Percentiles rank a stretch among this genome's conserved stretches.
These are phyloP conservation scores for Hippocampus zosterae DNA, from an alignment of 2,113 vertebrate species.

Conservation along the genomic window DNA sequence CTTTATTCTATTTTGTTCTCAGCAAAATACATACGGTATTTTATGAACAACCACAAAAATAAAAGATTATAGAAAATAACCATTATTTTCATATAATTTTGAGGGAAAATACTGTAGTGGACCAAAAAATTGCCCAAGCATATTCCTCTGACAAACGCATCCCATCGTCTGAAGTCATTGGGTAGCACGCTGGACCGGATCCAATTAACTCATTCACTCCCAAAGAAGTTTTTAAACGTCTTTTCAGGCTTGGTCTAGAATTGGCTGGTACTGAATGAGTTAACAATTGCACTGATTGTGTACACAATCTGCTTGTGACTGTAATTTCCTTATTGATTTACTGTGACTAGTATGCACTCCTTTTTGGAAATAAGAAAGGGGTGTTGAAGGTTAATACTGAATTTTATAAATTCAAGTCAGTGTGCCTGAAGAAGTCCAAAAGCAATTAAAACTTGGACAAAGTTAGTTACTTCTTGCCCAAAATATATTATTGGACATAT, in stretches of 20 bases:
- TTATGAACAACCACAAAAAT: no score
- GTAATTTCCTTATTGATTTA: slow-evolving; percentile 1
- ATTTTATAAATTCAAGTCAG: not conserved
- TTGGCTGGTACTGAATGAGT: no score
- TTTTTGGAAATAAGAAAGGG: not conserved
- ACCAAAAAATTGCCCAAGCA: no score
- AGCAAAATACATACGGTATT: no score
- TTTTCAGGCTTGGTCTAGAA: no score
- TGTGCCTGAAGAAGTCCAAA: not conserved
- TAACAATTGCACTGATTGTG: not conserved
- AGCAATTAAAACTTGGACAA: not conserved
- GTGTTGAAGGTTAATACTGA: not conserved
- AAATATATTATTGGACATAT: not conserved
- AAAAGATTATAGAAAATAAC: no score
- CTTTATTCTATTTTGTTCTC: no score
- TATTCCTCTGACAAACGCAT: slow-evolving; percentile 2
- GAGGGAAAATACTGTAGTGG: no score
- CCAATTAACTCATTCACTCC: not conserved
- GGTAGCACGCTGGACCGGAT: not conserved
- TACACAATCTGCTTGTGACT: not conserved
- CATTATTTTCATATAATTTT: no score
- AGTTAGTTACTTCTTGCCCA: not conserved
- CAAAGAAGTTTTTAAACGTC: no score
- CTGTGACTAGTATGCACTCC: not conserved
- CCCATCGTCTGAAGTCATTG: not conserved